Base-by-base conservation (phyloP, 2,888 invertebrate genomes). In the Diplolepis rosae region DNA sequence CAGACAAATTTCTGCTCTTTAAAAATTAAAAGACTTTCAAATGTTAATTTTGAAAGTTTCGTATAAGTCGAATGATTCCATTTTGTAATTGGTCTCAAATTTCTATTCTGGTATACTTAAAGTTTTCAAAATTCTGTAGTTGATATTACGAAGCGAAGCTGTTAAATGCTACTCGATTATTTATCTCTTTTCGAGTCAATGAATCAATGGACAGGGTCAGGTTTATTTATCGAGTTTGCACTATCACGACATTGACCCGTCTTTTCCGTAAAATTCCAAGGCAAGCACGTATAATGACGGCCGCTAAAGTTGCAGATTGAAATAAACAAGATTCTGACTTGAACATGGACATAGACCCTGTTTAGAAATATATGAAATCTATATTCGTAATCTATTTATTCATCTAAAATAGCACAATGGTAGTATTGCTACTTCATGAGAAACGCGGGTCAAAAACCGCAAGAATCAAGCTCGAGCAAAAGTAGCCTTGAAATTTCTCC, bases 221-320 rank as follows among this genome's bases (percentile, higher is more conserved):
- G 56, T 35, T 56, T 56, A 18, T 32, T 56, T 56, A 56, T 56
- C 35, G 18, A 74, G 68, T 71, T 71, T 74, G 72, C 69, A 71
- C 73, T 77, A 75, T 72, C 69, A 54, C 77, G 75, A 77, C 77
- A 77, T 74, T 77, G 77, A 77, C 75, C 75, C 30, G 74, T 70
- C 77, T 75, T 56, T 56, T 74, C 75, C 75, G 75, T 74, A 75
- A 77, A 56, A 77, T 70, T 72, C 74, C 77, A 77, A 77, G 77
- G 77, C 74, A 67, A 77, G 65, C 65, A 61, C 70, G 72, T 68
- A 73, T 70, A 74, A 75, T 75, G 75, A 75, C 74, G 70, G 70
- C 71, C 72, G 68, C 51, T 70, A 71, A 70, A 68, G 71, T 73
- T 72, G 72, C 27, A 68, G 72, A 71, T 70, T 70, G 68, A 71